phyloP scores from a whole-genome alignment of 2,113 vertebrate genomes.

The Rhizomys pruinosus region DNA sequence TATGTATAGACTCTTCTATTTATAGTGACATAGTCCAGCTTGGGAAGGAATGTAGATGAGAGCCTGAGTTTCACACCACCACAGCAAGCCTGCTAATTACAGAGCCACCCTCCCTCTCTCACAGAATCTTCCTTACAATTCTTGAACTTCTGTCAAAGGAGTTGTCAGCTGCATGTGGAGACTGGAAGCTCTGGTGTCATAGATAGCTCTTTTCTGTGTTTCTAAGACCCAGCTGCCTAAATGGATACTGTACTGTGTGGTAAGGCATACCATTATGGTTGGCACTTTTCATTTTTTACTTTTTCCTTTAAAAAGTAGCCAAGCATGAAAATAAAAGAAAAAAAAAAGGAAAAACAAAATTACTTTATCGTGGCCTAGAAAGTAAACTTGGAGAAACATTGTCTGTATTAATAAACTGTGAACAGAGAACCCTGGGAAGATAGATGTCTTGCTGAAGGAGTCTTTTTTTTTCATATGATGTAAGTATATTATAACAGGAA shows the following conservation, averaged over 20 bases:
- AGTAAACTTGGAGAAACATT: conserved; percentile 15
- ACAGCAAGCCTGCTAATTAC: conserved; percentile 59
- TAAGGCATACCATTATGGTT: background rate
- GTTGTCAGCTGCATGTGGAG: background rate
- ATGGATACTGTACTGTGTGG: background rate
- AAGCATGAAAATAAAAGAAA: conserved; percentile 50
- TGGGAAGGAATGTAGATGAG: conserved; percentile 75
- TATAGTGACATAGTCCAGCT: conserved; percentile 73
- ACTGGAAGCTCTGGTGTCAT: background rate
- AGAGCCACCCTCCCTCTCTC: background rate
- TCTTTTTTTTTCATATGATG: background rate
- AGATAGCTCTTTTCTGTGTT: background rate
- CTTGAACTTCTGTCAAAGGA: conserved; percentile 58
- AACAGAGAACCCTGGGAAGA: background rate
- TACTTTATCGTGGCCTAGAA: background rate
- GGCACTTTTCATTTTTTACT: conserved; percentile 45
- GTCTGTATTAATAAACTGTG: background rate
- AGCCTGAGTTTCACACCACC: conserved; percentile 30
- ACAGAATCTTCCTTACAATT: conserved; percentile 19
- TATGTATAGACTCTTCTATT: conserved; percentile 81
- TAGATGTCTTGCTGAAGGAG: background rate
- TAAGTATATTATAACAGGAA: background rate
- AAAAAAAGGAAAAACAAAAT: conserved; percentile 19
- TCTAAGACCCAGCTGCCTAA: background rate
- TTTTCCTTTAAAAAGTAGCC: conserved; percentile 53